Base-by-base conservation (phyloP, 2,113 vertebrate genomes). In the Lophura nycthemera region DNA sequence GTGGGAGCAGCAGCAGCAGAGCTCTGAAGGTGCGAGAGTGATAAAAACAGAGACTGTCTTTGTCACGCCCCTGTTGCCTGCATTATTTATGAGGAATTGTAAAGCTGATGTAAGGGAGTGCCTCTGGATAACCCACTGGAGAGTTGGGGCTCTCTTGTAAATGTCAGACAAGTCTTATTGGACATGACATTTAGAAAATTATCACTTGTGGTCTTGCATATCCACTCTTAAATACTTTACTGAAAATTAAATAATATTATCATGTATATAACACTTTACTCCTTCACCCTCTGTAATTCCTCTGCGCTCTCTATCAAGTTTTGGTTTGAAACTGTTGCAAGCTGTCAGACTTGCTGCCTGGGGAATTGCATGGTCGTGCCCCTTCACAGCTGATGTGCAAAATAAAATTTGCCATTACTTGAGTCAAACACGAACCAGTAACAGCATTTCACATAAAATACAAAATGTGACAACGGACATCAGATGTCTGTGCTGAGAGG, bases 161-260 rank as follows among this genome's bases (percentile, higher is more conserved):
- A 98, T 98, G 98, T 97, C 98, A 98, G 95, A 45, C 24, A 2
- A 74, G 50, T 56, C 96, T 96, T 94, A 95, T 86, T 98, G 97
- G 96, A 97, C 82, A 92, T 98, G 97, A 97, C 98, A 98, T 98
- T 98, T 97, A 93, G 97, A 97, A 97, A 98, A 95, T 96, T 95
- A 96, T 90, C 94, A 64, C 92, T 96, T 92, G 82, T 94, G 79
- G 96, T 93, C 86, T 45, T 40, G 92, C 78, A 47, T 83, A n/a
- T 71, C 91, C 80, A 84, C 43, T 52, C 81, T 83, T 96, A 94
- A 96, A 92, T 91, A 86, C 96, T 84, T 74, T 96, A 96, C 95
- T 86, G 95, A 97, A 96, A 97, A 89, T 92, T 78, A 92, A 92
- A 67, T 89, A 81, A 72, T 89, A 78, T 92, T 75, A 21, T 54